Evolutionary conservation across 2,888 invertebrate species (phyloP).

Genomic region (Lithophane semibrunnea): DNA sequence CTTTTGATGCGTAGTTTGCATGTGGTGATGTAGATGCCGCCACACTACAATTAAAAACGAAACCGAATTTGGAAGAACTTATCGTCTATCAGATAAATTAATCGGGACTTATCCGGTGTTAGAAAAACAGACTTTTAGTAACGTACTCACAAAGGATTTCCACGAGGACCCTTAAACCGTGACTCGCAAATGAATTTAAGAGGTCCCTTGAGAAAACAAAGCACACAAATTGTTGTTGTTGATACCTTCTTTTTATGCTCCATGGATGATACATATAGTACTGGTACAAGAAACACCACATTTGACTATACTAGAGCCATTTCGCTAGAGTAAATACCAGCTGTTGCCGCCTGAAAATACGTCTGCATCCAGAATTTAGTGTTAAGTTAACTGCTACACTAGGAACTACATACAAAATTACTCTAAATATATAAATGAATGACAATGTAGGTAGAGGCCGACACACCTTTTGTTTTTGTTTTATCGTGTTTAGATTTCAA

Average conservation of each 20-base stretch:
- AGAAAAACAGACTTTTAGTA: neutral
- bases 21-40: too few relatives aligned
- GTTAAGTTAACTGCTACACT: neutral
- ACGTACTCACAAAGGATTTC: neutral
- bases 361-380: slow-evolving; percentile 7
- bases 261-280: neutral
- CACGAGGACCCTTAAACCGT: neutral
- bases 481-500: neutral
- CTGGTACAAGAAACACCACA: neutral
- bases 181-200: neutral
- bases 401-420: slow-evolving; percentile 5
- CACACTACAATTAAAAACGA: neutral
- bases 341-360: slow-evolving; percentile 4
- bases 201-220: neutral
- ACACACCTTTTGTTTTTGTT: neutral
- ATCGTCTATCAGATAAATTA: neutral
- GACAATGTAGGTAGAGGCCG: too few relatives aligned
- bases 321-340: neutral
- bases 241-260: too few relatives aligned
- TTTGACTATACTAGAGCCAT: neutral
- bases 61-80: neutral
- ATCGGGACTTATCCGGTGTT: neutral
- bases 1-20: too few relatives aligned
- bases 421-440: slow-evolving; percentile 12
- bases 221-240: neutral